phyloP scores from a whole-genome alignment of 2,888 invertebrate genomes.

The Heliconius hortense region DNA sequence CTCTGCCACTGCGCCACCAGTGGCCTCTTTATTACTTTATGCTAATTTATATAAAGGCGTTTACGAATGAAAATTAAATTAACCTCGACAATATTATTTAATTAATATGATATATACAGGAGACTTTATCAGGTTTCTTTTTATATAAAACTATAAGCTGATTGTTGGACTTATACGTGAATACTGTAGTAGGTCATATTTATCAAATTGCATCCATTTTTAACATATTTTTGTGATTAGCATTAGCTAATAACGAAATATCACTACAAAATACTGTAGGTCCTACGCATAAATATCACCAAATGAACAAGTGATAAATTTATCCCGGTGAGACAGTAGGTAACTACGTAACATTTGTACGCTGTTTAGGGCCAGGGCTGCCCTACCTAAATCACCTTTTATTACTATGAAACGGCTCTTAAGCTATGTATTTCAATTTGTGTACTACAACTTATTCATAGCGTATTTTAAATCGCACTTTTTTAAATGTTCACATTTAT shows the following conservation, averaged over 20 bases:
- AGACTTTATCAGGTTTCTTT: constrained; percentile 15
- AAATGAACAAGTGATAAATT: constrained; percentile 37
- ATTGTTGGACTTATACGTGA: not conserved
- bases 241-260: constrained; percentile 26
- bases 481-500: no score
- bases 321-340: constrained; percentile 31
- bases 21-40: no score
- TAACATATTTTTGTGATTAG: constrained; percentile 6
- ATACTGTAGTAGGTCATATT: not conserved
- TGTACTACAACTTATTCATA: no score
- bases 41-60: not conserved
- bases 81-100: constrained; percentile 14
- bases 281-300: constrained; percentile 29
- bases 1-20: no score
- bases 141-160: constrained; percentile 14
- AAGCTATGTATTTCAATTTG: not conserved
- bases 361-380: constrained; percentile 33
- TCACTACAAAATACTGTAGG: constrained; percentile 8
- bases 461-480: no score
- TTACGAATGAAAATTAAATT: constrained; percentile 19
- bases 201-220: not conserved
- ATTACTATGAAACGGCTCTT: not conserved
- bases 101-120: constrained; percentile 10
- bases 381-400: not conserved
- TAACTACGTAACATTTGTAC: constrained; percentile 34